These are phyloP conservation scores for Sebastes kiyomatsui DNA, from an alignment of 2,797 vertebrate species.

Conservation along the genomic window DNA sequence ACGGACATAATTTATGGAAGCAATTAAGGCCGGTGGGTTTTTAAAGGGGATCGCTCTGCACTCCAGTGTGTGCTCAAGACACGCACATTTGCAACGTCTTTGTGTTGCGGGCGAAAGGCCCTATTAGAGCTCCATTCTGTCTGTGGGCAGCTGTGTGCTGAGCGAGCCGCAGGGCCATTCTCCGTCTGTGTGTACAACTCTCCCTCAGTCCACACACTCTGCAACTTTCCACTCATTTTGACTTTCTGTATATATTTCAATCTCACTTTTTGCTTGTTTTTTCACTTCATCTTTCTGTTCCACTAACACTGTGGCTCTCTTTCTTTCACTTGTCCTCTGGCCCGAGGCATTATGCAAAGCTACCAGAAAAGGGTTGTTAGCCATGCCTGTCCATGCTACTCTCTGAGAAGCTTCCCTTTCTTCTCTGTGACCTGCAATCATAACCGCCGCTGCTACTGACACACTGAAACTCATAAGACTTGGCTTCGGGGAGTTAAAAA, in stretches of 20 bases:
- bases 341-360: slow-evolving; percentile 71
- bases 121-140: slow-evolving; percentile 80
- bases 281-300: slow-evolving; percentile 44
- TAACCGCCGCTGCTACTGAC: slow-evolving; percentile 51
- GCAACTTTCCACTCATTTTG: slow-evolving; percentile 31
- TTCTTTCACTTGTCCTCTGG: slow-evolving; percentile 42
- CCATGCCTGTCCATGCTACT: slow-evolving; percentile 66
- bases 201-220: slow-evolving; percentile 55
- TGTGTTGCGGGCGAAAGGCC: slow-evolving; percentile 80
- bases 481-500: slow-evolving; percentile 24
- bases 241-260: slow-evolving; percentile 44
- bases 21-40: slow-evolving; percentile 73
- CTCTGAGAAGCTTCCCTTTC: slow-evolving; percentile 67
- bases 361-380: slow-evolving; percentile 71
- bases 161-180: slow-evolving; percentile 69
- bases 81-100: slow-evolving; percentile 76
- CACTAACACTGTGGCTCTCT: slow-evolving; percentile 26
- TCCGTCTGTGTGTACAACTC: slow-evolving; percentile 59
- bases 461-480: slow-evolving; percentile 20
- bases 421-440: slow-evolving; percentile 67
- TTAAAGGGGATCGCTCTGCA: slow-evolving; percentile 67
- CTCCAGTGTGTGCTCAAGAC: slow-evolving; percentile 76
- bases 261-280: slow-evolving; percentile 35
- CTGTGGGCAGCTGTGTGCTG: slow-evolving; percentile 78
- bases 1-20: slow-evolving; percentile 73